These are phyloP conservation scores for Oligia fasciuncula DNA, from an alignment of 2,888 invertebrate species.

Conservation along the genomic window DNA sequence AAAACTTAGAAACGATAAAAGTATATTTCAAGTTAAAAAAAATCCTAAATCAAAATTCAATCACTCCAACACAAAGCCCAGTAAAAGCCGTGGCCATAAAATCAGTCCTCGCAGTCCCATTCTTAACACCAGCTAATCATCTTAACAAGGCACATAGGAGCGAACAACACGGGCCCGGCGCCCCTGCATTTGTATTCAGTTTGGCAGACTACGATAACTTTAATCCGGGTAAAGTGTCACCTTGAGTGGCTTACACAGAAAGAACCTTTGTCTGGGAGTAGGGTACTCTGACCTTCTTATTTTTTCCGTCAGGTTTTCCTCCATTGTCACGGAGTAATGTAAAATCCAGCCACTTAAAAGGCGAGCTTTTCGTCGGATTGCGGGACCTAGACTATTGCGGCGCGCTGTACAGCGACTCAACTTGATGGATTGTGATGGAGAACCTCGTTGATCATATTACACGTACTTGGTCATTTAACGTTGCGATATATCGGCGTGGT, in stretches of 20 bases:
- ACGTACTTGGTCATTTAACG: conserved; percentile 84
- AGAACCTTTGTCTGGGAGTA: conserved; percentile 87
- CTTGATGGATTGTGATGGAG: conserved; percentile 88
- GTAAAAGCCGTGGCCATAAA: conserved; percentile 51
- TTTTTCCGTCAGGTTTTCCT: conserved; percentile 85
- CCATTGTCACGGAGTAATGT: conserved; percentile 84
- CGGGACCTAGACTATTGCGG: conserved; percentile 78
- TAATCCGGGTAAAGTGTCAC: conserved; percentile 89
- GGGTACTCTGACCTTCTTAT: conserved; percentile 85
- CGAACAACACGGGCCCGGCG: conserved; percentile 71
- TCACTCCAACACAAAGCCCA: conserved; percentile 40
- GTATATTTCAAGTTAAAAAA: conserved; percentile 24
- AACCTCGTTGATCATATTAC: conserved; percentile 85
- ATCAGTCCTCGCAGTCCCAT: conserved; percentile 52
- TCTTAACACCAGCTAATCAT: conserved; percentile 72
- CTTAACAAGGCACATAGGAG: conserved; percentile 74
- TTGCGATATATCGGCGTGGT: conserved; percentile 75
- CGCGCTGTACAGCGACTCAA: conserved; percentile 70
- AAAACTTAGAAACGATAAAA: conserved; percentile 19
- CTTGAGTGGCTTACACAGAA: conserved; percentile 88
- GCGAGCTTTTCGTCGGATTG: conserved; percentile 78
- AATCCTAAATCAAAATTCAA: conserved; percentile 40
- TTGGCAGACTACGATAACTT: conserved; percentile 89
- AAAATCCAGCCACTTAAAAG: conserved; percentile 82
- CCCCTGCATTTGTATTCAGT: conserved; percentile 88